Conservation (phyloP, 2,888 invertebrate species). For the Carabus problematicus region DNA sequence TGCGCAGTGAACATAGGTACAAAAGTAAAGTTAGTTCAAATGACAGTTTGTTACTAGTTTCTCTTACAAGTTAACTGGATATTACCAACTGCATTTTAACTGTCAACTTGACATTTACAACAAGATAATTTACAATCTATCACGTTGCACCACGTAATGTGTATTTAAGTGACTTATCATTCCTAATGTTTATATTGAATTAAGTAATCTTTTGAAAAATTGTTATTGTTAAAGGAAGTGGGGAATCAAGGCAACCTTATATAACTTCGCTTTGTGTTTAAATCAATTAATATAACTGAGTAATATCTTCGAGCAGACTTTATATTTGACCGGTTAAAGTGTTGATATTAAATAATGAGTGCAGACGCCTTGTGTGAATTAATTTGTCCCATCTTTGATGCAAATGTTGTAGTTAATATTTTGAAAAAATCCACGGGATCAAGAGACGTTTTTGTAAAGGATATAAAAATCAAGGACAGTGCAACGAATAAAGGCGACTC, state of each 20-base stretch:
- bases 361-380: constrained; percentile 43
- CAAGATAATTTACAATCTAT: constrained; percentile 13
- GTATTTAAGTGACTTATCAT: too few relatives aligned
- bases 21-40: too few relatives aligned
- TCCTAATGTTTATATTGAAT: too few relatives aligned
- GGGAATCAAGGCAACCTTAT: too few relatives aligned
- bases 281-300: too few relatives aligned
- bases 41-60: too few relatives aligned
- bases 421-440: constrained; percentile 47
- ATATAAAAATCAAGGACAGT: constrained; percentile 61
- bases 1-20: too few relatives aligned
- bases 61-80: too few relatives aligned
- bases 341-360: constrained; percentile 13
- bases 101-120: constrained; percentile 16
- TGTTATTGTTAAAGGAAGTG: too few relatives aligned
- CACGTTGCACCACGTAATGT: too few relatives aligned
- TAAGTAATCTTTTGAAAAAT: too few relatives aligned
- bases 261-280: too few relatives aligned
- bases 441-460: constrained; percentile 51
- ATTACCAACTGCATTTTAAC: neutral
- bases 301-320: neutral
- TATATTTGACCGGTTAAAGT: neutral
- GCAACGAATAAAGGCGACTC: constrained; percentile 69
- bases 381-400: constrained; percentile 49
- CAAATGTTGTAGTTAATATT: constrained; percentile 48